These are phyloP conservation scores for Toxonevra muliebris DNA, from an alignment of 2,888 invertebrate genomes.

Conservation along the genomic window DNA sequence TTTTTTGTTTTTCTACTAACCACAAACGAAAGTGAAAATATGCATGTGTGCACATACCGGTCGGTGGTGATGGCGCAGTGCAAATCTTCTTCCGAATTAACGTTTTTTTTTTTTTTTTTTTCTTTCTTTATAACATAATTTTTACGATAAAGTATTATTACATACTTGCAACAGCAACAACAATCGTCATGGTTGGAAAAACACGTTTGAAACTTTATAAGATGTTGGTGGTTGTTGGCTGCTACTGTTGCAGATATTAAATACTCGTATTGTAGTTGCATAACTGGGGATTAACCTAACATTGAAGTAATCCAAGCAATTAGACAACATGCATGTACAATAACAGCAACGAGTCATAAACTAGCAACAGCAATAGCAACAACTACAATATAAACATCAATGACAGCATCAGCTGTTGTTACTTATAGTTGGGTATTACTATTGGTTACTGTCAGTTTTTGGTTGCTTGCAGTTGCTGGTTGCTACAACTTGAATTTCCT, in stretches of 20 bases:
- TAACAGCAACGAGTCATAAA: not conserved
- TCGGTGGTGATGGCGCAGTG: no score
- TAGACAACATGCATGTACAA: constrained; percentile 8
- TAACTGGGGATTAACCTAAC: constrained; percentile 40
- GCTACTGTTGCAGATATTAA: constrained; percentile 8
- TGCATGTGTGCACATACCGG: no score
- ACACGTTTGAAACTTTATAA: constrained; percentile 4
- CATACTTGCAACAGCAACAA: constrained; percentile 12
- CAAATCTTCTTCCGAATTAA: no score
- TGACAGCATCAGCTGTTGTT: not conserved
- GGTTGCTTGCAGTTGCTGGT: not conserved
- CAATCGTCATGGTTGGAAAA: constrained; percentile 15
- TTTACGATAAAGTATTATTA: constrained; percentile 3
- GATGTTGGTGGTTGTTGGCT: constrained; percentile 16
- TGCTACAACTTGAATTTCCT: constrained; percentile 5
- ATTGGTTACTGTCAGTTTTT: no score
- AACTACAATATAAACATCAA: not conserved
- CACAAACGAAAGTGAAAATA: constrained; percentile 17
- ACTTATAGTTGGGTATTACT: no score
- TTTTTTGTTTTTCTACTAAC: constrained; percentile 28
- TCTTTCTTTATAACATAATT: no score
- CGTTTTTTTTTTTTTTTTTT: no score
- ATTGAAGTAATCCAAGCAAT: constrained; percentile 30
- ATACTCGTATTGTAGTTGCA: constrained; percentile 35
- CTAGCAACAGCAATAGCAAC: not conserved